Conservation (phyloP, 64 coral and sea anemone species). For the Montipora sp. region DNA sequence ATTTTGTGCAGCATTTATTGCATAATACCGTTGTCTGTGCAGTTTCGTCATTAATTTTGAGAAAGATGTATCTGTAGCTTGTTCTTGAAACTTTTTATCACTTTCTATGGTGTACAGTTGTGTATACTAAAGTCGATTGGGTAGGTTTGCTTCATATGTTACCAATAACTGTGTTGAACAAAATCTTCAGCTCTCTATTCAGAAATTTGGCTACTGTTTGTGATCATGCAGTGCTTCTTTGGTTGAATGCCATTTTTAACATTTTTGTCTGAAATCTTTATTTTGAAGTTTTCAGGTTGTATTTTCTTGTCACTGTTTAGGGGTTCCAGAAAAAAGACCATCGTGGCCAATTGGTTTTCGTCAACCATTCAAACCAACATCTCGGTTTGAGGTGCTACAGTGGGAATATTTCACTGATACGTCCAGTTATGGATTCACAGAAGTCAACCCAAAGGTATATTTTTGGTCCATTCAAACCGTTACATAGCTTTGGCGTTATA, state of each 20-base stretch:
- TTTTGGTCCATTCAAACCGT: not conserved
- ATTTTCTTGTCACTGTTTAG: constrained; percentile 27
- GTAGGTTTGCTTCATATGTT: too few species aligned
- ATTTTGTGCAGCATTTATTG: too few species aligned
- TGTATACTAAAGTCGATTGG: too few species aligned
- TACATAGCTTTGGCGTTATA: not conserved
- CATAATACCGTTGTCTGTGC: too few species aligned
- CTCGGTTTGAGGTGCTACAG: constrained; percentile 94
- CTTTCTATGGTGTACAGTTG: too few species aligned
- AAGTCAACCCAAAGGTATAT: constrained; percentile 75
- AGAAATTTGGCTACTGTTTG: too few species aligned
- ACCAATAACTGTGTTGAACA: too few species aligned
- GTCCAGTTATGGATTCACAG: constrained; percentile 84
- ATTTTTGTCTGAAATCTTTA: not conserved
- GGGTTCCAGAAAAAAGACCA: constrained; percentile 88
- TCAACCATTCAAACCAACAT: constrained; percentile 78
- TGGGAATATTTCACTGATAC: constrained; percentile 96
- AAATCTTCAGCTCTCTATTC: too few species aligned
- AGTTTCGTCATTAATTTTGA: too few species aligned
- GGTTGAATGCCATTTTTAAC: not conserved
- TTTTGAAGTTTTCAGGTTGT: not conserved
- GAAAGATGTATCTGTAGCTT: too few species aligned
- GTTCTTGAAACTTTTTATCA: too few species aligned
- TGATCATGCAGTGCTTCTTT: not conserved
- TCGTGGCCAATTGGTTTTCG: constrained; percentile 92